Evolutionary conservation across 2,888 invertebrate species (phyloP), one percentile per base, ranked within the genome.

Genomic region (Ferdinandea cuprea): DNA sequence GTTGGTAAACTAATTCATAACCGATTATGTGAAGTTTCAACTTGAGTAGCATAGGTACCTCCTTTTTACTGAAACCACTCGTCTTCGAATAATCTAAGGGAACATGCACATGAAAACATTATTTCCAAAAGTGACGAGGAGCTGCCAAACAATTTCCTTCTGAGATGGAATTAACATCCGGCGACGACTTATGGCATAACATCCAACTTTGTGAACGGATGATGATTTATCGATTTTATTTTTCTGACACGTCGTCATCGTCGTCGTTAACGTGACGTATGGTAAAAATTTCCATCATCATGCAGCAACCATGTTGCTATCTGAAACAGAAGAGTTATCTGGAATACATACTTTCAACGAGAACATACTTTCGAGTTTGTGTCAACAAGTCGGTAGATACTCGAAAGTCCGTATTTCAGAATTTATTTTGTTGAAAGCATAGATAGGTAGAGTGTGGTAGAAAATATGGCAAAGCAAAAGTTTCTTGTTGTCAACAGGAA

Each of bases 181-280:
- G 19, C 50, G 25, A 25, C 50, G 25, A 25, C n/a, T 28, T 25
- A 50, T 28, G 50, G 28, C 28, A 17, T 50, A 8, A 25, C 48
- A 25, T 13, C n/a, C 35, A n/a, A 28, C 13, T 6, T 1, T 25
- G 5, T 25, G n/a, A n/a, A 15, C 40, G 15, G 15, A 40, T 40
- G 13, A 40, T 40, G 40, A 13, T 40, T n/a, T 40, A 40, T 40
- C 5, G 15, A 40, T 40, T 7, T 13, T 2, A 15, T 25, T 25
- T n/a, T 37, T 40, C 2, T 13, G 40, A 40, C 40, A 40, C 15
- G 13, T 7, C 40, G 15, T 40, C 7, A 15, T 13, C 6, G 40
- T 40, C 15, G 13, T 7, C 40, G 15, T 40, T 13, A 15, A 40
- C 6, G 40, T 40, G 40, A 15, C 40, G 13, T 7, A 7, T 2